These are phyloP conservation scores for Drepana falcataria DNA, from an alignment of 2,888 invertebrate genomes.

Conservation along the genomic window DNA sequence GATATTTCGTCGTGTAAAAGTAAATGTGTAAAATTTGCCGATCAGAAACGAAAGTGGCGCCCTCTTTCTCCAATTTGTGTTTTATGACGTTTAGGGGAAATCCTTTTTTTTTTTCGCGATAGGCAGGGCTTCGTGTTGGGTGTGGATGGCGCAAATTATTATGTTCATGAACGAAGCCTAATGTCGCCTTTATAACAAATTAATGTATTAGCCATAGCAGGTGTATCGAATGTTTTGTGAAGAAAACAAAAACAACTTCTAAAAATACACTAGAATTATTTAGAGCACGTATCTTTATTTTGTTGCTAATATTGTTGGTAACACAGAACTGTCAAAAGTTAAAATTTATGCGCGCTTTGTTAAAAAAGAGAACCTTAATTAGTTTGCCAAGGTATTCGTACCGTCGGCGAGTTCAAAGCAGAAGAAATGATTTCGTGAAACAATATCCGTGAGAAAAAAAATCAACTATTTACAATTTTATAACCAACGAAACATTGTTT, in stretches of 20 bases:
- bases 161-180: neutral
- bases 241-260: no score
- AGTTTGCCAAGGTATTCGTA: neutral
- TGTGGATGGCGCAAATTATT: neutral
- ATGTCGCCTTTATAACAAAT: neutral
- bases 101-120: slow-evolving; percentile 15
- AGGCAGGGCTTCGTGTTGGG: slow-evolving; percentile 8
- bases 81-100: slow-evolving; percentile 50
- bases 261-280: no score
- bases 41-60: neutral
- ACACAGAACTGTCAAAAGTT: neutral
- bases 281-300: no score
- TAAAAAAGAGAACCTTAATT: no score
- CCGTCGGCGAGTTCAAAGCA: neutral
- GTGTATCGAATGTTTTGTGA: no score
- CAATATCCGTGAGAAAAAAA: neutral
- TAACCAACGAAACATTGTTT: slow-evolving; percentile 5
- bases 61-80: slow-evolving; percentile 19
- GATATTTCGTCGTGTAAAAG: no score
- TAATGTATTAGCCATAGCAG: no score
- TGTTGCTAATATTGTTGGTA: no score
- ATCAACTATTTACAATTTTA: neutral
- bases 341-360: neutral
- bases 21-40: no score
- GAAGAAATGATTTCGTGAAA: no score